These are phyloP conservation scores for Tinamus guttatus DNA, from an alignment of 2,113 vertebrate genomes.

Conservation along the genomic window DNA sequence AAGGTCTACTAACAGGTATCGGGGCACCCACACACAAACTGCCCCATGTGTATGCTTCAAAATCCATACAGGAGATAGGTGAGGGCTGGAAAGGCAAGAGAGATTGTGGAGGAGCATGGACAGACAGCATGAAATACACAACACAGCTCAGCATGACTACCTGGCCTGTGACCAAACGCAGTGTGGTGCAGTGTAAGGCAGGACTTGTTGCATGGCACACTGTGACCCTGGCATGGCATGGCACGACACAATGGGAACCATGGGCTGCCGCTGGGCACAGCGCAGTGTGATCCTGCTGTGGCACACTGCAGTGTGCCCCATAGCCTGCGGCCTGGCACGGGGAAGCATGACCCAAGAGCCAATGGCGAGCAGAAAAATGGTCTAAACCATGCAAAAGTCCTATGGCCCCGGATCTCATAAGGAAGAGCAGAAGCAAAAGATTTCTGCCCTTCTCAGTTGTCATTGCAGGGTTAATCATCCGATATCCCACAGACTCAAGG, in stretches of 20 bases:
- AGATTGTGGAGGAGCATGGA: rapidly evolving
- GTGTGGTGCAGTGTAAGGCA: rapidly evolving
- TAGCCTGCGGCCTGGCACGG: rapidly evolving
- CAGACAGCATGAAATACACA: not conserved
- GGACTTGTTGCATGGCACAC: not conserved
- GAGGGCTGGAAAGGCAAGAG: not conserved
- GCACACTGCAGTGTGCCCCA: rapidly evolving
- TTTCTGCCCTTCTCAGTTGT: not conserved
- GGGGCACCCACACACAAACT: not conserved
- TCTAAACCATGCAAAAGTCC: rapidly evolving
- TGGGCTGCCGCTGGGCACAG: not conserved
- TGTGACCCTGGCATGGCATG: rapidly evolving
- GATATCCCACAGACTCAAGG: not conserved
- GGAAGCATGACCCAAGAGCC: too few species aligned
- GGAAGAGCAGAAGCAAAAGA: not conserved
- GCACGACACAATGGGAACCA: rapidly evolving
- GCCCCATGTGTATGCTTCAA: rapidly evolving
- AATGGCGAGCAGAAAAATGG: too few species aligned
- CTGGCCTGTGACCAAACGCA: rapidly evolving
- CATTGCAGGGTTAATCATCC: not conserved
- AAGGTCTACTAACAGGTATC: not conserved
- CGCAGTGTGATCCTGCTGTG: not conserved
- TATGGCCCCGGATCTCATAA: not conserved
- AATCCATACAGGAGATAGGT: not conserved
- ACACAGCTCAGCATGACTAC: rapidly evolving